Percentiles rank a stretch among this genome's conserved stretches.
These are phyloP conservation scores for Disparrhopalites patrizii DNA, from an alignment of 2,888 invertebrate genomes.

Conservation along the genomic window DNA sequence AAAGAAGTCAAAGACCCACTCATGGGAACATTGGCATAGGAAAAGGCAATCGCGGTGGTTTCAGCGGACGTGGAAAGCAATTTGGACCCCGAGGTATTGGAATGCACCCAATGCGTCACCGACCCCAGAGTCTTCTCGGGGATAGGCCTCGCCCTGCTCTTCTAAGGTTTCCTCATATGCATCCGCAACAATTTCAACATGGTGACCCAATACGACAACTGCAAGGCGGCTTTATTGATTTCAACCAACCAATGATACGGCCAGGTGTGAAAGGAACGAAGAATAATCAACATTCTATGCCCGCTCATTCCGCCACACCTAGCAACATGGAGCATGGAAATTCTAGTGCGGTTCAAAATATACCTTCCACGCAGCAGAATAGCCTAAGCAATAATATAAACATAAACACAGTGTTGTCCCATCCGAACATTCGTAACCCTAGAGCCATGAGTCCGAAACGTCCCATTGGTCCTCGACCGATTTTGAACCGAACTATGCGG, in stretches of 20 bases:
- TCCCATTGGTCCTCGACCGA: background rate
- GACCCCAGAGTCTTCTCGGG: conserved; percentile 16
- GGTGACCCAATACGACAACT: conserved; percentile 37
- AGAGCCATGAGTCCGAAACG: background rate
- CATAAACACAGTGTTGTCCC: conserved; percentile 13
- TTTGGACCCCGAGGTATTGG: conserved; percentile 6
- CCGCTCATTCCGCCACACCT: background rate
- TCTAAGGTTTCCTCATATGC: conserved; percentile 21
- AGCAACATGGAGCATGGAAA: background rate
- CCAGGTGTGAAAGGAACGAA: conserved; percentile 12
- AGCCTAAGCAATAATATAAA: background rate
- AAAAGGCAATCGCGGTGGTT: conserved; percentile 8
- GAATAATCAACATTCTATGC: background rate
- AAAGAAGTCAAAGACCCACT: conserved; percentile 19
- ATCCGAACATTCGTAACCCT: background rate
- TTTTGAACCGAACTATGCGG: background rate
- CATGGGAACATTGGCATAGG: background rate
- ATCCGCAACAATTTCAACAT: too few species aligned
- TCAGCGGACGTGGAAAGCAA: background rate
- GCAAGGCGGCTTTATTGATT: conserved; percentile 42
- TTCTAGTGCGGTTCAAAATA: background rate
- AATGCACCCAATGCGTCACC: conserved; percentile 8
- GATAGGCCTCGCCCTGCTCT: conserved; percentile 22
- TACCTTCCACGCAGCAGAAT: background rate
- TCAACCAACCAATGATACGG: conserved; percentile 38